Evolutionary conservation across 1,140 invertebrate species (phyloP).

Genomic region (Panagrolaimus sp.): DNA sequence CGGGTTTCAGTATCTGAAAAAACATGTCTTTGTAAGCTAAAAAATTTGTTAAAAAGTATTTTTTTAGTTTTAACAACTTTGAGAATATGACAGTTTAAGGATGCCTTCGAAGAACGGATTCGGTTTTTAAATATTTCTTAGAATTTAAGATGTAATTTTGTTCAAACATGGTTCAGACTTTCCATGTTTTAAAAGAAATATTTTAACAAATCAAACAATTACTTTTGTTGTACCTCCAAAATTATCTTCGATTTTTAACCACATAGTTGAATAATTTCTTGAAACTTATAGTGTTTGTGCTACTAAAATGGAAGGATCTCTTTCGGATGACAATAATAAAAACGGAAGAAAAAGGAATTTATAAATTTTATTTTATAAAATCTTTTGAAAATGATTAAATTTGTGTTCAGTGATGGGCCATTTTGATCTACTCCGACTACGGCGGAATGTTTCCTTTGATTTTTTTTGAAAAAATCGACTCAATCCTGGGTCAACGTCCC

Average conservation of each 20-base stretch:
- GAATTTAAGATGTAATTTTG: conserved; percentile 88
- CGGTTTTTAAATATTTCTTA: conserved; percentile 96
- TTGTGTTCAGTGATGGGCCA: too few species aligned
- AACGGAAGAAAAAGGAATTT: too few species aligned
- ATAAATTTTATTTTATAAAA: too few species aligned
- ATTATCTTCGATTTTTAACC: conserved; percentile 35
- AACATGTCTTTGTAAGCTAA: too few species aligned
- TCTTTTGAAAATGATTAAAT: too few species aligned
- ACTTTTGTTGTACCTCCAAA: conserved; percentile 41
- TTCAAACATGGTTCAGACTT: conserved; percentile 23
- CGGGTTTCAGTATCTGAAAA: too few species aligned
- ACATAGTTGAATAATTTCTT: conserved; percentile 40
- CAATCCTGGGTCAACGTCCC: too few species aligned
- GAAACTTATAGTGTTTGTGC: neutral
- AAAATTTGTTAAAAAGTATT: too few species aligned
- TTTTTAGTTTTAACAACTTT: conserved; percentile 44
- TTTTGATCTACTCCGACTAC: too few species aligned
- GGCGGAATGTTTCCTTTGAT: too few species aligned
- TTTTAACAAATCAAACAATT: conserved; percentile 40
- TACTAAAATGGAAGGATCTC: neutral
- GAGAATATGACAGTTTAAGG: conserved; percentile 90
- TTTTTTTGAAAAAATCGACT: too few species aligned
- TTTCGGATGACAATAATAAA: neutral
- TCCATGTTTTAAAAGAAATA: neutral
- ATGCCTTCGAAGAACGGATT: conserved; percentile 87